phyloP scores from a whole-genome alignment of 2,888 invertebrate species.

The Geophilus truncorum region DNA sequence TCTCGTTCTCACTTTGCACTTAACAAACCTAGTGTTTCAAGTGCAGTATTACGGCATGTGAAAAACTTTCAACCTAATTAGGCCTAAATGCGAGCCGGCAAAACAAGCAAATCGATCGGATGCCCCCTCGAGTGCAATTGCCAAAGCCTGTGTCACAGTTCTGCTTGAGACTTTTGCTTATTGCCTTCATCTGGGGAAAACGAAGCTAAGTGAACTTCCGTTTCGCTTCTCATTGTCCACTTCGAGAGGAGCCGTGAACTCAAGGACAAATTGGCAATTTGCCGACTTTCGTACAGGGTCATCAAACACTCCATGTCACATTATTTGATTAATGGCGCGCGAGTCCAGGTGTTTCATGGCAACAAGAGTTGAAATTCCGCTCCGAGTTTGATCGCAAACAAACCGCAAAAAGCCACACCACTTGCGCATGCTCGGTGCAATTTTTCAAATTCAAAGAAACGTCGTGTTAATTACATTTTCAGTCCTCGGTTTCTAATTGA shows the following conservation, averaged over 20 bases:
- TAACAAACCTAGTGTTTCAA: background rate
- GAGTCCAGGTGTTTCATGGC: background rate
- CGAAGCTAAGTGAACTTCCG: conserved; percentile 4
- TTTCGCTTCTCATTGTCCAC: background rate
- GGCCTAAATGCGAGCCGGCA: background rate
- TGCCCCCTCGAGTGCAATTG: background rate
- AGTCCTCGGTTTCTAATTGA: conserved; percentile 12
- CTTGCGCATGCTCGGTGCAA: background rate
- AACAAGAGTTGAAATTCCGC: background rate
- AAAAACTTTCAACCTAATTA: background rate
- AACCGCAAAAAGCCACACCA: background rate
- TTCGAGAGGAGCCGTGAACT: background rate
- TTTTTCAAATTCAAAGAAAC: background rate
- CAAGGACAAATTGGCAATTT: conserved; percentile 2
- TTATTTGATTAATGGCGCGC: background rate
- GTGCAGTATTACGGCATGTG: too few relatives aligned
- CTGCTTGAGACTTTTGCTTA: background rate
- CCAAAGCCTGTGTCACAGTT: background rate
- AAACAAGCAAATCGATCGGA: conserved; percentile 6
- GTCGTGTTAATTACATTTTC: background rate
- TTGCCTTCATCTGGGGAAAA: background rate
- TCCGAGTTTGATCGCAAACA: background rate
- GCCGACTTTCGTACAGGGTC: background rate
- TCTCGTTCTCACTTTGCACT: background rate
- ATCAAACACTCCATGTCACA: background rate